Evolutionary conservation across 2,888 invertebrate genomes (phyloP), one percentile per base, ranked within the genome.

Genomic region (Hofmannophila pseudospretella): DNA sequence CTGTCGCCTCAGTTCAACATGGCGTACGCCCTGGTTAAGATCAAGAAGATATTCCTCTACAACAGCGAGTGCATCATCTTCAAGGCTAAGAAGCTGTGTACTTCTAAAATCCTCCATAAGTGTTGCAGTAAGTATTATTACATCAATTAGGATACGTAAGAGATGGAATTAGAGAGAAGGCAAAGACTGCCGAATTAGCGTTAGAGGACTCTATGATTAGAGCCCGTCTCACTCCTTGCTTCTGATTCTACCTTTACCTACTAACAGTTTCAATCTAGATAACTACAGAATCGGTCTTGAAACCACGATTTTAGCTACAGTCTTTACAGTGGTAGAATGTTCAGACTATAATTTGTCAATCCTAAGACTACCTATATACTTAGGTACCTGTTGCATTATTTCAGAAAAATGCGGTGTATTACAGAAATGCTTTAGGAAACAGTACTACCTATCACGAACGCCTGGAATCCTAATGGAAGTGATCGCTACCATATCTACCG

Each of bases 1-100:
- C 39, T 84, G 2, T 82, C 79, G 0, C 84, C 84, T 1, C 82
- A 81, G 37, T 82, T 70, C 50, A 84, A 82, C 43, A 68, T 82
- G 63, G 81, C 76, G 1, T 72, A 67, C 32, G 81, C 78, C 0
- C 67, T 68, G 31, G 58, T 79, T 4, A 82, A 79, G 42, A 72
- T 84, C 25, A 71, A 67, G 33, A 52, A 67, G 37, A 73, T 75
- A 39, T 80, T 80, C 32, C 48, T 79, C 1, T 72, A 82, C 47
- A 84, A 84, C 44, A 76, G 66, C 50, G 82, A 84, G 48, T 84
- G 84, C 27, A 39, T 54, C 8, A 51, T 80, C 13, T 72, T 69
- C 35, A 32, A 58, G 25, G 43, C 41, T 1, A 61, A 67, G 34
- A 59, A 72, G 0, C 49, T 77, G 3, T 84, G 84, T 41, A 46